Percentiles rank a stretch among this genome's conserved stretches.
phyloP scores from a whole-genome alignment of 2,113 vertebrate genomes.

The Fregata magnificens region DNA sequence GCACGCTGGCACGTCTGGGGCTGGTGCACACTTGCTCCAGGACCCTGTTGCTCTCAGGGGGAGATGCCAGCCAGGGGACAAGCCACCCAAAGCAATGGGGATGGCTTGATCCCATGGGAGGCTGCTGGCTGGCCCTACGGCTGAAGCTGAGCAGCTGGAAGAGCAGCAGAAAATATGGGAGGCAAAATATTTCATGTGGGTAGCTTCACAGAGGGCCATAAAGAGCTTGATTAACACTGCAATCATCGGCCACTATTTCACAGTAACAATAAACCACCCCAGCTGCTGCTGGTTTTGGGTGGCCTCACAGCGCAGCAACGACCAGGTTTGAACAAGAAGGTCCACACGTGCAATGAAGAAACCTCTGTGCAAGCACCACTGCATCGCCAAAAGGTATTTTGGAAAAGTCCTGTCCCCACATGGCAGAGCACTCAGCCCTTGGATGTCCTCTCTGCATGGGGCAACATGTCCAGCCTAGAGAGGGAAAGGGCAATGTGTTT shows the following conservation, averaged over 20 bases:
- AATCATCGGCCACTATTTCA: neutral
- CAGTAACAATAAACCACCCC: neutral
- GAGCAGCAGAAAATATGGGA: neutral
- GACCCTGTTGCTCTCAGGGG: neutral
- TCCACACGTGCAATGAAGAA: accelerated
- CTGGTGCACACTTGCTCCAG: neutral
- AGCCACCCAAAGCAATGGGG: neutral
- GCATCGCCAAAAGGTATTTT: neutral
- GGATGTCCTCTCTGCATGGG: neutral
- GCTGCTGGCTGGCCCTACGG: neutral
- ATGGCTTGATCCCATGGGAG: neutral
- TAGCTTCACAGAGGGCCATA: neutral
- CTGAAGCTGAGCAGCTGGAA: neutral
- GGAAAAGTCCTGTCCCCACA: neutral
- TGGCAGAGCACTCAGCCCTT: neutral
- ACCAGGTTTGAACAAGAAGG: neutral
- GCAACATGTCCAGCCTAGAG: neutral
- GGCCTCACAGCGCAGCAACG: neutral
- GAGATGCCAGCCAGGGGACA: neutral
- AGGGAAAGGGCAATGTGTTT: neutral
- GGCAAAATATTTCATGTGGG: neutral
- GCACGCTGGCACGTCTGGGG: accelerated
- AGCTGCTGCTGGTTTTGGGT: neutral
- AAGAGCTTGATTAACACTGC: neutral
- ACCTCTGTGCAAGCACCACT: neutral